Percentiles rank a stretch among this genome's conserved stretches.
phyloP scores from a whole-genome alignment of 2,888 invertebrate species.

The Tetranychus piercei region DNA sequence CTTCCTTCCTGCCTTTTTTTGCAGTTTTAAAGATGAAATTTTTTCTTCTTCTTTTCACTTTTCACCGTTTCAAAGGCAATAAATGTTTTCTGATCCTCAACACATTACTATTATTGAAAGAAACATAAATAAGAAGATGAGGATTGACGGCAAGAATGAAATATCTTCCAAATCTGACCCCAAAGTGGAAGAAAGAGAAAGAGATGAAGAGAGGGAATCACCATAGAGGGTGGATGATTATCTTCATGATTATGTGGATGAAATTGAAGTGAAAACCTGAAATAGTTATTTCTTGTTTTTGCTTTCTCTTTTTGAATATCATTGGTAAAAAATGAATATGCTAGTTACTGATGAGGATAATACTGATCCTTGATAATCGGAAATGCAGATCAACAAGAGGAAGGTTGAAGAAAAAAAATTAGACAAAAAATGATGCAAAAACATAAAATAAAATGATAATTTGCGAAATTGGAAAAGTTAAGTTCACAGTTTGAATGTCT shows the following conservation, averaged over 20 bases:
- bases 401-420: neutral
- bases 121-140: neutral
- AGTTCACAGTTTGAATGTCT: neutral
- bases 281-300: neutral
- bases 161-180: neutral
- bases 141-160: neutral
- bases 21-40: neutral
- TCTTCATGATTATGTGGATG: neutral
- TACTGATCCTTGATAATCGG: neutral
- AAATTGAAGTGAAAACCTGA: neutral
- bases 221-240: neutral
- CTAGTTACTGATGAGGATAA: neutral
- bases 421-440: neutral
- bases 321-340: neutral
- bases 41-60: neutral
- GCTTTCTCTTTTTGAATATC: neutral
- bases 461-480: neutral
- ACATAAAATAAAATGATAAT: neutral
- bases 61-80: neutral
- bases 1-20: neutral
- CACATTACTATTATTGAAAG: neutral
- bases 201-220: neutral
- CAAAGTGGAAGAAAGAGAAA: neutral
- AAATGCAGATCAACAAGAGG: neutral
- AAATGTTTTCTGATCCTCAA: slow-evolving; percentile 1